phyloP scores from a whole-genome alignment of 2,113 vertebrate genomes.

The Egretta garzetta region DNA sequence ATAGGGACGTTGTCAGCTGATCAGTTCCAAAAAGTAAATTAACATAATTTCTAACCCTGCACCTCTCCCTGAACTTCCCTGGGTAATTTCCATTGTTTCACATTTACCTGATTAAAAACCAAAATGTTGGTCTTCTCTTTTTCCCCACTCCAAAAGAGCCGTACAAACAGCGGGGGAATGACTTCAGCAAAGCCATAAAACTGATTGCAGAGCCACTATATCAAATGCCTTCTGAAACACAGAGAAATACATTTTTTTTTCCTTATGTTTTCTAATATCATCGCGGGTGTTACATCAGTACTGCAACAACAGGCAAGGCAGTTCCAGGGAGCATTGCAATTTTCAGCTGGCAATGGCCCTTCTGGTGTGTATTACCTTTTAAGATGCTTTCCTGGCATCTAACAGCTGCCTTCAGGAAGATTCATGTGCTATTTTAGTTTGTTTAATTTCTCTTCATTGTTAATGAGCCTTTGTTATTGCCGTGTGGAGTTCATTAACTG shows the following conservation, averaged over 20 bases:
- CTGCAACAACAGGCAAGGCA: not conserved
- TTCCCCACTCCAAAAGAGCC: not conserved
- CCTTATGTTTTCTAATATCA: not conserved
- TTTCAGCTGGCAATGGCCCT: conserved; percentile 27
- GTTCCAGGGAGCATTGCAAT: not conserved
- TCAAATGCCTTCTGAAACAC: not conserved
- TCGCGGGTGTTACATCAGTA: accelerated
- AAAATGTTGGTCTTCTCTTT: not conserved
- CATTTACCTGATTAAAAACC: not conserved
- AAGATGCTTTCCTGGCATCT: not conserved
- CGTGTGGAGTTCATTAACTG: not conserved
- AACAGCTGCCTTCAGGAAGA: conserved; percentile 25
- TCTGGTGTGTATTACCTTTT: not conserved
- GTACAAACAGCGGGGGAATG: not conserved
- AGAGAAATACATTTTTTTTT: not conserved
- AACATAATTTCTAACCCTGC: not conserved
- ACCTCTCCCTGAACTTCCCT: not conserved
- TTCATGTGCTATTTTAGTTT: not conserved
- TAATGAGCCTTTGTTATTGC: conserved; percentile 15
- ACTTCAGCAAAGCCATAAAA: conserved; percentile 1
- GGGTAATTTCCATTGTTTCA: not conserved
- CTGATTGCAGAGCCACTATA: not conserved
- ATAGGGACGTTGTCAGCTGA: not conserved
- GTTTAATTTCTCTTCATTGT: conserved; percentile 23
- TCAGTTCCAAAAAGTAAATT: not conserved